Percentiles rank a stretch among this genome's conserved stretches.
These are phyloP conservation scores for Laticauda laticaudata DNA, from an alignment of 2,113 vertebrate genomes.

Conservation along the genomic window DNA sequence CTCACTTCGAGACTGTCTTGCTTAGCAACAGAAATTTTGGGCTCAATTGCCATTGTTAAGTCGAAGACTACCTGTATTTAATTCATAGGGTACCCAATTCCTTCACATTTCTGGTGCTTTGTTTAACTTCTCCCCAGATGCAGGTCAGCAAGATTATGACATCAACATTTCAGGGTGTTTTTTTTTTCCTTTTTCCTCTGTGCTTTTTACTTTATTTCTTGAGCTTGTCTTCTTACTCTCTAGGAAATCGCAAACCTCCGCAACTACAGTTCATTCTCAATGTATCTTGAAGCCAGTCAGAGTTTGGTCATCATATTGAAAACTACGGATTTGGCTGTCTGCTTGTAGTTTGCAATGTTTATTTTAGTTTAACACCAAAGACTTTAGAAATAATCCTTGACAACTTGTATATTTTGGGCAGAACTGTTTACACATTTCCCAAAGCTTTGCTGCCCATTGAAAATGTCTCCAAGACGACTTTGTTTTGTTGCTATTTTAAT, in stretches of 20 bases:
- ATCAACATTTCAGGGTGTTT: too few relatives aligned
- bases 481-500: background rate
- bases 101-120: background rate
- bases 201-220: background rate
- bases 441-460: background rate
- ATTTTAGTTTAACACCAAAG: background rate
- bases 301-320: background rate
- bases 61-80: background rate
- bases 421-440: background rate
- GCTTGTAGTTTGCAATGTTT: background rate
- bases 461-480: background rate
- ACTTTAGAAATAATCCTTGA: background rate
- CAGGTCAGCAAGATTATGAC: background rate
- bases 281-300: too few relatives aligned
- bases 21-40: too few relatives aligned
- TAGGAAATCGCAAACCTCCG: background rate
- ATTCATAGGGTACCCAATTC: background rate
- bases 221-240: background rate
- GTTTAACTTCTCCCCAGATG: background rate
- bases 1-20: too few relatives aligned
- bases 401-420: background rate
- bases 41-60: too few relatives aligned
- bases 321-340: background rate
- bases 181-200: background rate
- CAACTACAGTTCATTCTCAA: background rate